Percentiles rank a stretch among this genome's conserved stretches.
These are phyloP conservation scores for Cochlearius cochlearius DNA, from an alignment of 2,113 vertebrate species.

Conservation along the genomic window DNA sequence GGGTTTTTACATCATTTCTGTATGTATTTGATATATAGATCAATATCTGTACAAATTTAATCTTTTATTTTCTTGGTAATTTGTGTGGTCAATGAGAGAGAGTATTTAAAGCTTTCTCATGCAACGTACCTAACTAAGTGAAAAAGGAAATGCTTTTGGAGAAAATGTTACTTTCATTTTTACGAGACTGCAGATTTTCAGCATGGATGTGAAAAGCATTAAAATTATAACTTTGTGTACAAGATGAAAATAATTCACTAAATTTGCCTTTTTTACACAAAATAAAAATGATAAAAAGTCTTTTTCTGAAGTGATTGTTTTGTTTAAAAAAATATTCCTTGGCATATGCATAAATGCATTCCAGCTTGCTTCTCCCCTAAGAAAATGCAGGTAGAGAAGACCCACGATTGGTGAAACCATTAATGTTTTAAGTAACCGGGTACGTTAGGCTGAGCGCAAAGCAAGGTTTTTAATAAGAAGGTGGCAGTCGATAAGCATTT, in stretches of 20 bases:
- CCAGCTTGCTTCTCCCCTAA: neutral
- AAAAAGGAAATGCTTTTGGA: constrained; percentile 78
- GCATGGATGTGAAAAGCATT: constrained; percentile 97
- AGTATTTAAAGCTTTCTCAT: constrained; percentile 84
- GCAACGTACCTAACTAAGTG: constrained; percentile 88
- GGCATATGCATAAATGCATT: fast-evolving
- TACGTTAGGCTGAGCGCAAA: neutral
- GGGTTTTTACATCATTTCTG: constrained; percentile 92
- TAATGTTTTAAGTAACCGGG: neutral
- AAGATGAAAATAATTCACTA: constrained; percentile 91
- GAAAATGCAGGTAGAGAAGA: neutral
- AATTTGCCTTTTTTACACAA: constrained; percentile 95
- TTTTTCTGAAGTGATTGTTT: neutral
- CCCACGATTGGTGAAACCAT: fast-evolving
- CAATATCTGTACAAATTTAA: constrained; percentile 89
- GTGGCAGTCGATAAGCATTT: neutral
- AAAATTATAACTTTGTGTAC: constrained; percentile 91
- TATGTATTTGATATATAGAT: constrained; percentile 92
- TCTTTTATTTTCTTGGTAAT: constrained; percentile 91
- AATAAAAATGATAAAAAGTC: constrained; percentile 84
- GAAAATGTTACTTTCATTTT: constrained; percentile 85
- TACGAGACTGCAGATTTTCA: constrained; percentile 84
- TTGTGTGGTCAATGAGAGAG: constrained; percentile 85
- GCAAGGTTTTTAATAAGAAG: neutral
- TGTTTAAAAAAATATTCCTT: neutral